Base-by-base conservation (phyloP, 2,797 vertebrate genomes). In the Somateria mollissima region DNA sequence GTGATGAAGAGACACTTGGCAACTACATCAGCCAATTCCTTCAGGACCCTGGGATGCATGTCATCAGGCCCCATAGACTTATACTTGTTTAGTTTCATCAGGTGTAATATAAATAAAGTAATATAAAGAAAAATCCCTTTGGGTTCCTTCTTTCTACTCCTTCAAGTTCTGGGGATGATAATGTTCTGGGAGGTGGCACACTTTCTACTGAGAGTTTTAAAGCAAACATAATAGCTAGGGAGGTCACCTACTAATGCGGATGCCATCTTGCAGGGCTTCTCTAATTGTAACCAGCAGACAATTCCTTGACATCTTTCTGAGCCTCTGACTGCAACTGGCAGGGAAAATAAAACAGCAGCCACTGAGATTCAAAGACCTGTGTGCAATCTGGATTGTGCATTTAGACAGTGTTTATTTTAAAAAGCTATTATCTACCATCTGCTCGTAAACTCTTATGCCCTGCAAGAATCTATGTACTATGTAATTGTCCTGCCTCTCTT, bases 391-490 rank as follows among this genome's bases (percentile, higher is more conserved):
- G 86, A 81, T 66, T 90, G 69, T 78, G 53, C 86, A 79, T 95
- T 96, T 95, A 94, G 88, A 67, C 66, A 92, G 64, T 92, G 88
- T 96, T 96, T 96, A 91, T 95, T 96, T 96, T 0, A 93, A 96
- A 96, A 92, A 94, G 58, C 84, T 91, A 86, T 97, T 96, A 96
- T 92, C 95, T 96, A 82, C 93, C 91, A 95, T 84, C 91, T 95
- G 93, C 82, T 96, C 80, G 57, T 94, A 93, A 96, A 96, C 74
- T 76, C 57, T 82, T 95, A 77, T 85, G 80, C 87, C 88, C 92
- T 94, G 80, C 73, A 91, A 95, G 77, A 58, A 69, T 94, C 73
- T 93, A 94, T 92, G 62, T 90, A 43, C 81, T 90, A 16, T 56
- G 47, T 89, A 95, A 95, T 90, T 88, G 73, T 49, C 80, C 69